These are phyloP conservation scores for Acleris holmiana DNA, from an alignment of 2,888 invertebrate genomes.

Conservation along the genomic window DNA sequence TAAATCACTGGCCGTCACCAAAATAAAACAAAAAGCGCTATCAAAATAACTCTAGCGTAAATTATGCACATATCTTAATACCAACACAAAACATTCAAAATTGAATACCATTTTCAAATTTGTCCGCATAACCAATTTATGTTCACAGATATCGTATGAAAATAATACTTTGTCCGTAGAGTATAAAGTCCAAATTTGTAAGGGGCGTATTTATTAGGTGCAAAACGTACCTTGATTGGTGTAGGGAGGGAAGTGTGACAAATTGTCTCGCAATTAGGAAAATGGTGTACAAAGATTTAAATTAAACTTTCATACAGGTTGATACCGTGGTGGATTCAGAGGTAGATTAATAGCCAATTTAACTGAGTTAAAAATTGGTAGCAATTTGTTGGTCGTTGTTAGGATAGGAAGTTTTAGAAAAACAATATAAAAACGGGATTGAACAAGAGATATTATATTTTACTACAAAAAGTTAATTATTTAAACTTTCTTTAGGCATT, in stretches of 20 bases:
- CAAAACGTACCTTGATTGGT: conserved; percentile 36
- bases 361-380: background rate
- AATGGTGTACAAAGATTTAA: conserved; percentile 50
- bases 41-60: background rate
- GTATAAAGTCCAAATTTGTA: conserved; percentile 9
- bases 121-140: conserved; percentile 12
- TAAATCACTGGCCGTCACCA: conserved; percentile 1
- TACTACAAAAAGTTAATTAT: no score
- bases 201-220: conserved; percentile 18
- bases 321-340: conserved; percentile 16
- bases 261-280: conserved; percentile 52
- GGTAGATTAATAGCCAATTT: conserved; percentile 21
- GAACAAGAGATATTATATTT: no score
- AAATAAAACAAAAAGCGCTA: background rate
- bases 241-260: conserved; percentile 44
- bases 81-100: conserved; percentile 9
- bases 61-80: conserved; percentile 6
- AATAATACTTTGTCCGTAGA: background rate
- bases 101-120: conserved; percentile 14
- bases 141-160: background rate
- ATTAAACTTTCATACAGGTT: conserved; percentile 45
- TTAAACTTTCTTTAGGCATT: no score
- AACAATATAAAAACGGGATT: no score
- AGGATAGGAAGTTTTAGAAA: no score
- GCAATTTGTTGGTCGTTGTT: background rate